Conservation (phyloP, 1,140 invertebrate genomes). For the Ostrea denselamellosa region DNA sequence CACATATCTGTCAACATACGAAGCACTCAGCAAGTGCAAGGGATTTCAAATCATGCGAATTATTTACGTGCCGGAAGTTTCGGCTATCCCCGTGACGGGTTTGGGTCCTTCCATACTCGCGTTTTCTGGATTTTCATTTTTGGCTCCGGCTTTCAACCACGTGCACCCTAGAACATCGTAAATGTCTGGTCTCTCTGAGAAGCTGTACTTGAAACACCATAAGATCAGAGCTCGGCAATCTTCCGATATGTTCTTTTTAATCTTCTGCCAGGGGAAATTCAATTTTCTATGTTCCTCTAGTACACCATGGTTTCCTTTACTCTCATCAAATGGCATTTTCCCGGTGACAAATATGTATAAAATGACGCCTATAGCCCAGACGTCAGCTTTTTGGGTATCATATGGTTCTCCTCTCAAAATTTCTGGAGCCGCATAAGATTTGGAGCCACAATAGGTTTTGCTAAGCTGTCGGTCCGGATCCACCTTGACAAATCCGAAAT, state of each 20-base stretch:
- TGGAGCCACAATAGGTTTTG: constrained; percentile 85
- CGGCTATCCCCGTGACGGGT: constrained; percentile 43
- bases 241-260: constrained; percentile 65
- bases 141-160: constrained; percentile 67
- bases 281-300: constrained; percentile 75
- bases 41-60: background rate
- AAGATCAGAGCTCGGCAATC: constrained; percentile 67
- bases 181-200: constrained; percentile 67
- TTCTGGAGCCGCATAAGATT: constrained; percentile 86
- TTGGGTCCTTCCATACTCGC: constrained; percentile 53
- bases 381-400: constrained; percentile 76
- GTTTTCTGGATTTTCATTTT: constrained; percentile 48
- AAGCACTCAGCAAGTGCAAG: background rate
- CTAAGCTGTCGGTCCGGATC: constrained; percentile 78
- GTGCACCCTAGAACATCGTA: constrained; percentile 58
- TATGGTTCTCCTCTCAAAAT: constrained; percentile 82
- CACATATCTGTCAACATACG: background rate
- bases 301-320: constrained; percentile 75
- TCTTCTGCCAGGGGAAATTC: constrained; percentile 76
- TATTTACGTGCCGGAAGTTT: background rate
- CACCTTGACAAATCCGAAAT: constrained; percentile 88
- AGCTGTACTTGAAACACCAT: constrained; percentile 69
- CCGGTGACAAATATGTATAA: constrained; percentile 78
- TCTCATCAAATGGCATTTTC: constrained; percentile 79
- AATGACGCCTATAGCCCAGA: constrained; percentile 79